Base-by-base conservation (phyloP, 2,888 invertebrate species). In the Leptinotarsa haldemani region DNA sequence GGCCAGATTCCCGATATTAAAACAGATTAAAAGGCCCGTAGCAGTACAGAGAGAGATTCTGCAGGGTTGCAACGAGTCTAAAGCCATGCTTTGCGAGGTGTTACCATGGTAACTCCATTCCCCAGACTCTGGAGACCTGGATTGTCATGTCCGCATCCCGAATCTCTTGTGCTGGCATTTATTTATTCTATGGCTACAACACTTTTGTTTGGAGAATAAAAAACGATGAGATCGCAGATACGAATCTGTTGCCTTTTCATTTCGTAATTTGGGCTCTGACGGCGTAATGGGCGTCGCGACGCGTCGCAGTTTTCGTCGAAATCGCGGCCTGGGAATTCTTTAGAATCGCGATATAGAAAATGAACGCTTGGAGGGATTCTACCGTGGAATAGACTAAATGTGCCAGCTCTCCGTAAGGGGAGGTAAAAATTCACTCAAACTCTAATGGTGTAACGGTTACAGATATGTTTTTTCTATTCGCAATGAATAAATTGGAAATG, bases 61-160 rank as follows among this genome's bases (percentile, higher is more conserved):
- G 77, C 74, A 77, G 76, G 74, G 73, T 70, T 78, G 75, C 77
- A 77, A 65, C 75, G 72, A 67, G 74, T 74, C 75, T 71, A 73
- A 75, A 73, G 78, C 78, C 75, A 74, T 78, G 80, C 78, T 78
- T 77, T 76, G 73, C 69, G 77, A 76, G 81, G 80, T 79, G 81
- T 81, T 80, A 77, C 81, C 78, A 81, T 81, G 81, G 81, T 77
- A 75, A 81, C 78, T 74, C 74, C 74, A 66, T 78, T 80, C 79
- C 81, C 81, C 80, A 79, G 79, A 79, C 81, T 81, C 81, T 72
- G 75, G 81, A 81, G 81, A 78, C 81, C 81, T 76, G 79, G 81
- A 81, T 79, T 77, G 80, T 81, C 79, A 79, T 79, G 79, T 75
- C 78, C 79, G 78, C 77, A 81, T 79, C 77, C 78, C 75, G 73